Evolutionary conservation across 1,140 invertebrate species (phyloP).

Genomic region (Megathymus violae): DNA sequence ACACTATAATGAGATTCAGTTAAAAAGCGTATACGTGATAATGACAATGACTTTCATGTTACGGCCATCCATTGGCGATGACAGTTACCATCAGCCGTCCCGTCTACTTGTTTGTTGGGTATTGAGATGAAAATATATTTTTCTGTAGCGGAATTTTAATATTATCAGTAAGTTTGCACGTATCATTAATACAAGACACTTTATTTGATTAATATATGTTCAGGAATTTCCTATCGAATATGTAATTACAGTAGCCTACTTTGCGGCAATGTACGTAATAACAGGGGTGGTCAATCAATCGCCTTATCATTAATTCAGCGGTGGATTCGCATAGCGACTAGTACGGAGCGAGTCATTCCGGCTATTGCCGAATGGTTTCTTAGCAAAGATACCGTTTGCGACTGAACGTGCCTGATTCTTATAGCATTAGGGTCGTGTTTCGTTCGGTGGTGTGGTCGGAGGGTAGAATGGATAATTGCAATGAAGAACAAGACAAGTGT

Average conservation of each 20-base stretch:
- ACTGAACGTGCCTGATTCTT: neutral
- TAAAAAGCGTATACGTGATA: too few species aligned
- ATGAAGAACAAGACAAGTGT: slow-evolving; percentile 44
- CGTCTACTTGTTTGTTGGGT: too few species aligned
- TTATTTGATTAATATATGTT: neutral
- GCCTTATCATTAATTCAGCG: slow-evolving; percentile 19
- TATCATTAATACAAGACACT: too few species aligned
- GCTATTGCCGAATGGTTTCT: slow-evolving; percentile 3
- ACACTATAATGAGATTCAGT: too few species aligned
- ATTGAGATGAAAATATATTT: too few species aligned
- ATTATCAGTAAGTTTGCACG: too few species aligned
- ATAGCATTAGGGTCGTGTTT: slow-evolving; percentile 30
- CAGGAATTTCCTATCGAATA: neutral
- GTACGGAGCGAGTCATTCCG: slow-evolving; percentile 4
- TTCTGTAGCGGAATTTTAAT: too few species aligned
- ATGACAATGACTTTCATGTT: too few species aligned
- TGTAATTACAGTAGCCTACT: neutral
- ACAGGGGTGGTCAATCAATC: slow-evolving; percentile 20
- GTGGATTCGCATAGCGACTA: slow-evolving; percentile 39
- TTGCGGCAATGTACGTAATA: slow-evolving; percentile 4
- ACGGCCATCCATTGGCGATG: too few species aligned
- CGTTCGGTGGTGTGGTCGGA: neutral
- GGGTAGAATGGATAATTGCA: slow-evolving; percentile 46
- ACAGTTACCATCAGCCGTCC: too few species aligned
- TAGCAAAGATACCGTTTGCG: slow-evolving; percentile 1